Percentiles rank a stretch among this genome's conserved stretches.
Evolutionary conservation across 2,888 invertebrate species (phyloP).

Genomic region (Alcis repandata): DNA sequence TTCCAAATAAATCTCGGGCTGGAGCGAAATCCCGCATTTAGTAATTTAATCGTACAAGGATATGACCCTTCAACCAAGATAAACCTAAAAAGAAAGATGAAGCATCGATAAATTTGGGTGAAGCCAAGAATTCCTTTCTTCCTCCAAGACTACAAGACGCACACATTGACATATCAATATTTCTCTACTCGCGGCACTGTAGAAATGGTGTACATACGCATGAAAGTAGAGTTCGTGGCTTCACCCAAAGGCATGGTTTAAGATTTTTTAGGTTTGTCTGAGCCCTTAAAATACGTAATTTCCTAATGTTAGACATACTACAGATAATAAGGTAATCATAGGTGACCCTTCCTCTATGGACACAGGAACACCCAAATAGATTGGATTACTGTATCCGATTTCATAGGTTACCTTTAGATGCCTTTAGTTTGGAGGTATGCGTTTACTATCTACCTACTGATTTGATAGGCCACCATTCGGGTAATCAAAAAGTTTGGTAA

Average conservation of each 20-base stretch:
- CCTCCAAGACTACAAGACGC: too few species aligned
- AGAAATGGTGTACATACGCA: too few species aligned
- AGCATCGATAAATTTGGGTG: too few species aligned
- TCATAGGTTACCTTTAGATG: constrained; percentile 15
- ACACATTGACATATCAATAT: too few species aligned
- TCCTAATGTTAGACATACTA: constrained; percentile 25
- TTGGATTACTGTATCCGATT: constrained; percentile 26
- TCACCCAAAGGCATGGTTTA: too few species aligned
- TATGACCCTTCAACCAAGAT: too few species aligned
- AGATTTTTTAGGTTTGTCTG: too few species aligned
- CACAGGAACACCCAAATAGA: constrained; percentile 11
- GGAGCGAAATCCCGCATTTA: constrained; percentile 9
- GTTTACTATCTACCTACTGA: neutral
- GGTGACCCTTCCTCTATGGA: constrained; percentile 14
- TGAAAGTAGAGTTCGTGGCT: too few species aligned
- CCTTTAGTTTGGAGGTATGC: neutral
- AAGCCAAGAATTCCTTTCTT: too few species aligned
- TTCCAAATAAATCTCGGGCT: constrained; percentile 3
- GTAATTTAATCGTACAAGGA: constrained; percentile 24
- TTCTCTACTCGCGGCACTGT: too few species aligned
- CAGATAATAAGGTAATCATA: constrained; percentile 31
- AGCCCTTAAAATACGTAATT: constrained; percentile 26
- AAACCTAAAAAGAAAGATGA: too few species aligned
- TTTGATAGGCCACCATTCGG: constrained; percentile 7
- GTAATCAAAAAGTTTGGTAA: neutral